Base-by-base conservation (phyloP, 2,113 vertebrate genomes). In the Poicephalus meyeri region DNA sequence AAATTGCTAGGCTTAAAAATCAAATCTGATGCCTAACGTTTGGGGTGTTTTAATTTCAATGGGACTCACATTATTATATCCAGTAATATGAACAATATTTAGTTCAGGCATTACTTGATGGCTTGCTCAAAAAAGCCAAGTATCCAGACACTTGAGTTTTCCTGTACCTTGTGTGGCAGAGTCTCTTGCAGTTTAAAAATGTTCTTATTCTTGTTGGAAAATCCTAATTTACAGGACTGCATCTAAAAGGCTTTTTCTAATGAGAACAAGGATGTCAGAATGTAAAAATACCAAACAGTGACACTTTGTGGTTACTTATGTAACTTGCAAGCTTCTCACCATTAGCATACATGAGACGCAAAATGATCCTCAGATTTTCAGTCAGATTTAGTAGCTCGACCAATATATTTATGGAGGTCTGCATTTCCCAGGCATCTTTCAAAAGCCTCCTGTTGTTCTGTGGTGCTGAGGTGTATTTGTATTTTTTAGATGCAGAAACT, bases 221-320 rank as follows among this genome's bases (percentile, higher is more conserved):
- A 71, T 15, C 46, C 25, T 88, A 26, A 50, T 77, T 64, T 79
- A 42, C 24, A 71, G 46, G 15, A 60, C 58, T 52, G 55, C 25
- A 66, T 46, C 47, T 35, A n/a, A 52, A 73, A 58, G 71, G 58
- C 50, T 55, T 86, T 88, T 95, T 95, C 71, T 94, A 88, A 94
- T 84, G 83, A 56, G 33, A 97, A 89, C 69, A 92, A 89, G 88
- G 60, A 93, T 42, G 6, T 79, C 88, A 94, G 88, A 78, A 78
- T 78, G 80, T 88, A 96, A 96, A 95, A 78, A 55, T 64, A 89
- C 71, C 2, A 7, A 95, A 97, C 80, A 90, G 92, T 93, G 95
- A 97, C 94, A 91, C 93, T 94, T 42, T 92, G 85, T 91, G 88
- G 91, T 55, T 90, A 89, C 46, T 97, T 92, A 82, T 15, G 80